Base-by-base conservation (phyloP, 2,113 vertebrate species). In the Otis tarda region DNA sequence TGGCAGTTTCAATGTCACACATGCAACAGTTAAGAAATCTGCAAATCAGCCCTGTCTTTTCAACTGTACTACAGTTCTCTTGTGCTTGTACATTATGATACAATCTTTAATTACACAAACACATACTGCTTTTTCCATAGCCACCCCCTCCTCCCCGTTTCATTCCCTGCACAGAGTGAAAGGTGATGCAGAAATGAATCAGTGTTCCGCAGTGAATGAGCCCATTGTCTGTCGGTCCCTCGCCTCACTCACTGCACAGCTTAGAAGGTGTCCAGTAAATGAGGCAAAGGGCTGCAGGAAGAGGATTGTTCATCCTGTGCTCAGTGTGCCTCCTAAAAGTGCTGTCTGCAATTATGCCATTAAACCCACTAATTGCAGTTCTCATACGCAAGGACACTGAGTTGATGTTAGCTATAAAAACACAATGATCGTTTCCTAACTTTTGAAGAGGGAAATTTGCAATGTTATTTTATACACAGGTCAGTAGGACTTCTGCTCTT, bases 171-270 rank as follows among this genome's bases (percentile, higher is more conserved):
- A 0, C 55, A 14, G 88, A 96, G 83, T 90, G 90, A 83, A 93
- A 96, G 93, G 92, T 92, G 88, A 92, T 82, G 90, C 86, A 95
- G 96, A 77, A 96, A 96, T 90, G 94, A 88, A 96, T 96, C 85
- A 95, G 88, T 90, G 85, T 15, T 96, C 64, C 56, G 89, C 65
- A 47, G 65, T 97, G 95, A 97, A 97, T 93, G 83, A 94, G 89
- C 86, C 95, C 92, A 95, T 96, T 97, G 96, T 97, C 87, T 31
- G 6, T 45, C 9, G 0, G 83, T 68, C 60, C 81, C 91, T 79
- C 1, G 52, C 79, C 79, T 78, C 8, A 6, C 92, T 93, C 4
- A 0, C 90, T 28, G 88, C 90, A 53, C 83, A 37, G 33, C 76
- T 86, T 83, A 74, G 85, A 53, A 93, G 92, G 92, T 94, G 92